These are phyloP conservation scores for Festucalex cinctus DNA, from an alignment of 2,113 vertebrate species.

Conservation along the genomic window DNA sequence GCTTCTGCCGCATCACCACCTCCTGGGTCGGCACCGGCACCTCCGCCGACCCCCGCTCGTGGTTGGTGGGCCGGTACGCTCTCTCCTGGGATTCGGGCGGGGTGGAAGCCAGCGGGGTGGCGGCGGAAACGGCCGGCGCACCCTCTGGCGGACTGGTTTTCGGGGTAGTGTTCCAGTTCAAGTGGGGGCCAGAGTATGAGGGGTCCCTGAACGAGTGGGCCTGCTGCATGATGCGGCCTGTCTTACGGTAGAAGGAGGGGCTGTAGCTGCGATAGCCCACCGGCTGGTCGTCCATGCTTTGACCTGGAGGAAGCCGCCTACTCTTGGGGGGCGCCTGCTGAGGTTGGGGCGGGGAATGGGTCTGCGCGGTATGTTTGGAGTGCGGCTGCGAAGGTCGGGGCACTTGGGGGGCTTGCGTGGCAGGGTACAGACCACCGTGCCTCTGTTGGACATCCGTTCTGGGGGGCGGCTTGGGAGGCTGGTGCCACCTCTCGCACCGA, in stretches of 20 bases:
- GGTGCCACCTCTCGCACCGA: slow-evolving; percentile 72
- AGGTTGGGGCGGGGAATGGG: slow-evolving; percentile 39
- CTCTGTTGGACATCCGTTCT: slow-evolving; percentile 59
- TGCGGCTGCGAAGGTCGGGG: slow-evolving; percentile 47
- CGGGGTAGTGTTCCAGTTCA: slow-evolving; percentile 71
- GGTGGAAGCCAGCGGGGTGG: slow-evolving; percentile 37
- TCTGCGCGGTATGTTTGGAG: slow-evolving; percentile 47
- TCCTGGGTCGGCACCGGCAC: slow-evolving; percentile 69
- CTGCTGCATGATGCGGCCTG: slow-evolving; percentile 86
- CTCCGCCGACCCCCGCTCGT: slow-evolving; percentile 65
- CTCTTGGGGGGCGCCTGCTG: slow-evolving; percentile 55
- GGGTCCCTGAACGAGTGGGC: slow-evolving; percentile 91
- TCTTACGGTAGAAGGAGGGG: slow-evolving; percentile 92
- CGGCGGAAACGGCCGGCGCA: slow-evolving; percentile 20
- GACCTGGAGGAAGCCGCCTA: slow-evolving; percentile 72
- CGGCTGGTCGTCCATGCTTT: slow-evolving; percentile 78
- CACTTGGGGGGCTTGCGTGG: slow-evolving; percentile 27
- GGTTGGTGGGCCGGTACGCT: slow-evolving; percentile 68
- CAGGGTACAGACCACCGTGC: slow-evolving; percentile 45
- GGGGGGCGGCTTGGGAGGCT: slow-evolving; percentile 51
- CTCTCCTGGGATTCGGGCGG: slow-evolving; percentile 57
- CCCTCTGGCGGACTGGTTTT: slow-evolving; percentile 69
- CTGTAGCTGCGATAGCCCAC: slow-evolving; percentile 94
- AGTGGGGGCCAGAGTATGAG: slow-evolving; percentile 81
- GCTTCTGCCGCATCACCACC: slow-evolving; percentile 90